A percentile compares a stretch with the other conserved stretches of the same genome.
phyloP scores from a whole-genome alignment of 1,140 invertebrate species.

The Drosophila nigrodunni region DNA sequence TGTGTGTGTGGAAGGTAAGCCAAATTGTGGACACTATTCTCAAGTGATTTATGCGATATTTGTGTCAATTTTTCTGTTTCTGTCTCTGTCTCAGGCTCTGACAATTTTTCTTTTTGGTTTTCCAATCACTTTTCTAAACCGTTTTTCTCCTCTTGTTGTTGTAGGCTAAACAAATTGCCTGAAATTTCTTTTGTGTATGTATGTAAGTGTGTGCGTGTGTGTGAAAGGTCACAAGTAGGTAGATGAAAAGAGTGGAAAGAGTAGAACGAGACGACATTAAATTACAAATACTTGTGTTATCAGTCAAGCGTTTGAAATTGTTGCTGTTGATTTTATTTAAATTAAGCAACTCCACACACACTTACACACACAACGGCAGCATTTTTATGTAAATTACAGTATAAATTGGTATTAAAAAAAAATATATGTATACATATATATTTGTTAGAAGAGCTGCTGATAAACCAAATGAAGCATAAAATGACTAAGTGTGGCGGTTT shows the following conservation, averaged over 20 bases:
- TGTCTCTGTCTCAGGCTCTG: background rate
- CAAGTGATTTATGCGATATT: conserved; percentile 71
- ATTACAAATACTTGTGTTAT: conserved; percentile 70
- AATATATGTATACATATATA: background rate
- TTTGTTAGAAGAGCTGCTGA: conserved; percentile 10
- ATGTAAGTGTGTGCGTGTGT: conserved; percentile 23
- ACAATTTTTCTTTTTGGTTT: conserved; percentile 45
- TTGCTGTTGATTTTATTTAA: conserved; percentile 68
- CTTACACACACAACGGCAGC: conserved; percentile 36
- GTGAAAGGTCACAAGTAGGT: conserved; percentile 30
- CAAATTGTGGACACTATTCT: conserved; percentile 11
- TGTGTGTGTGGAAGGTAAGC: conserved; percentile 6
- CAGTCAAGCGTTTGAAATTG: conserved; percentile 59
- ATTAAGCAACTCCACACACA: conserved; percentile 69
- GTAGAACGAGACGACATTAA: conserved; percentile 25
- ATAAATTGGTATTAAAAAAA: conserved; percentile 61
- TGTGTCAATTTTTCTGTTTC: conserved; percentile 55
- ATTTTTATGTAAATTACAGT: conserved; percentile 78
- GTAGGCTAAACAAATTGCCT: conserved; percentile 38
- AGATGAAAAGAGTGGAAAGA: conserved; percentile 8
- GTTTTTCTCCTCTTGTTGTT: background rate
- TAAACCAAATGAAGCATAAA: conserved; percentile 29
- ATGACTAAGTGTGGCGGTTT: conserved; percentile 16
- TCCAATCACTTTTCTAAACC: conserved; percentile 50
- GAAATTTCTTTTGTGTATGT: conserved; percentile 51